Evolutionary conservation across 2,797 vertebrate genomes (phyloP).

Genomic region (Champsocephalus esox): DNA sequence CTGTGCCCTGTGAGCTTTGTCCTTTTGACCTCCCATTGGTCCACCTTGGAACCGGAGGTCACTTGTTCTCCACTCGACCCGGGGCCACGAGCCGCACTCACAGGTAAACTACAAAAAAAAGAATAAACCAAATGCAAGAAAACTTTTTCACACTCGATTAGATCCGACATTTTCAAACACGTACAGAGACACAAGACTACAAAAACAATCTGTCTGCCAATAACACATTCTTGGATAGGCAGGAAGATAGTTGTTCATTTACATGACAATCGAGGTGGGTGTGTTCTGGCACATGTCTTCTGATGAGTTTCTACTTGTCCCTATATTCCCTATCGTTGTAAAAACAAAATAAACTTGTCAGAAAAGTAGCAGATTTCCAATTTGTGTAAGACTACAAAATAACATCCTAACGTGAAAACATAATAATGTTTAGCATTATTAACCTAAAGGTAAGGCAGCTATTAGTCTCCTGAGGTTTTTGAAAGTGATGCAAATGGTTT

Average conservation of each 20-base stretch:
- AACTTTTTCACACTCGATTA: not conserved
- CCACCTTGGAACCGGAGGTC: slow-evolving; percentile 89
- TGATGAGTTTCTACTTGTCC: slow-evolving; percentile 2
- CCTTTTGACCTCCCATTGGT: slow-evolving; percentile 81
- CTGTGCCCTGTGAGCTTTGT: slow-evolving; percentile 89
- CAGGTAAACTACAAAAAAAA: slow-evolving; percentile 84
- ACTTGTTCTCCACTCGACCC: slow-evolving; percentile 84
- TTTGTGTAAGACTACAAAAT: not conserved
- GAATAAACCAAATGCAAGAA: not conserved
- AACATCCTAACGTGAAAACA: not conserved
- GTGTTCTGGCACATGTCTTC: slow-evolving; percentile 7
- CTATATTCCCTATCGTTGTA: not conserved
- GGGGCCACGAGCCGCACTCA: slow-evolving; percentile 84
- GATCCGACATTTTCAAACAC: not conserved
- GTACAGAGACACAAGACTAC: not conserved
- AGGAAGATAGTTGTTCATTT: not conserved
- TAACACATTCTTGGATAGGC: not conserved
- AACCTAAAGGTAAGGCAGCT: not conserved
- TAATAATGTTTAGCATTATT: not conserved
- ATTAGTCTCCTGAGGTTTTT: not conserved
- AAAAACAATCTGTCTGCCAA: not conserved
- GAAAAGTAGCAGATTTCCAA: not conserved
- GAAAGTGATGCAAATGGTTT: not conserved
- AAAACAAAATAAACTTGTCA: not conserved
- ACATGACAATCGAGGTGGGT: slow-evolving; percentile 19